Conservation (phyloP, 1,140 invertebrate species). For the Drosophila mayri region DNA sequence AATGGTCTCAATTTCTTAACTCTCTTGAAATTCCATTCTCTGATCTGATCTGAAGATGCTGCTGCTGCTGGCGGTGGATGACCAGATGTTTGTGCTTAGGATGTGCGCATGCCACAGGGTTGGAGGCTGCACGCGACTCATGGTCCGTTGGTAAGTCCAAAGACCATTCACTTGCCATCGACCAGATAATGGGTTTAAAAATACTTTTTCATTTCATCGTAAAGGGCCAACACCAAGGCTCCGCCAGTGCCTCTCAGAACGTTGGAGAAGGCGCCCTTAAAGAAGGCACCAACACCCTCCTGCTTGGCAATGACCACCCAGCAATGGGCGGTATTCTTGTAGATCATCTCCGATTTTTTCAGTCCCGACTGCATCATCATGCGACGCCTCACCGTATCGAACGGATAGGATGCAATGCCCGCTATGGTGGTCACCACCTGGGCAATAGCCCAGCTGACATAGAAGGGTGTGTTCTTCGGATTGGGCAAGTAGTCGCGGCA, state of each 20-base stretch:
- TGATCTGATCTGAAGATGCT: neutral
- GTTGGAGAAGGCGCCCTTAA: constrained; percentile 93
- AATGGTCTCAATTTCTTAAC: neutral
- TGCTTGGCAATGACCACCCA: constrained; percentile 90
- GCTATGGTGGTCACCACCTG: constrained; percentile 93
- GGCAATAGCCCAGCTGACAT: constrained; percentile 76
- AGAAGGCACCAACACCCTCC: constrained; percentile 91
- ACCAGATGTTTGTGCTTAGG: neutral
- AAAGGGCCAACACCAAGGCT: constrained; percentile 92
- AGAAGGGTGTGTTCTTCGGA: constrained; percentile 92
- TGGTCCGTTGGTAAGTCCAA: neutral
- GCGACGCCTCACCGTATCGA: constrained; percentile 96
- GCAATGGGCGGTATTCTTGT: constrained; percentile 91
- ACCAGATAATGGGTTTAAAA: constrained; percentile 24
- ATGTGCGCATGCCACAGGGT: neutral
- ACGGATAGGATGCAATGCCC: constrained; percentile 96
- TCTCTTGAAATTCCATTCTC: no score
- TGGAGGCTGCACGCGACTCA: neutral
- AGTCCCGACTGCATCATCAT: constrained; percentile 97
- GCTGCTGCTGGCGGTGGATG: neutral
- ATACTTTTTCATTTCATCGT: constrained; percentile 90
- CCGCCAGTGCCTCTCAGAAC: constrained; percentile 91
- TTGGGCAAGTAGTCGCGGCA: constrained; percentile 93
- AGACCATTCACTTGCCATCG: neutral
- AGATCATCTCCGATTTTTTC: constrained; percentile 89